Evolutionary conservation across 2,888 invertebrate genomes (phyloP).

Genomic region (Eucera pruinosa): DNA sequence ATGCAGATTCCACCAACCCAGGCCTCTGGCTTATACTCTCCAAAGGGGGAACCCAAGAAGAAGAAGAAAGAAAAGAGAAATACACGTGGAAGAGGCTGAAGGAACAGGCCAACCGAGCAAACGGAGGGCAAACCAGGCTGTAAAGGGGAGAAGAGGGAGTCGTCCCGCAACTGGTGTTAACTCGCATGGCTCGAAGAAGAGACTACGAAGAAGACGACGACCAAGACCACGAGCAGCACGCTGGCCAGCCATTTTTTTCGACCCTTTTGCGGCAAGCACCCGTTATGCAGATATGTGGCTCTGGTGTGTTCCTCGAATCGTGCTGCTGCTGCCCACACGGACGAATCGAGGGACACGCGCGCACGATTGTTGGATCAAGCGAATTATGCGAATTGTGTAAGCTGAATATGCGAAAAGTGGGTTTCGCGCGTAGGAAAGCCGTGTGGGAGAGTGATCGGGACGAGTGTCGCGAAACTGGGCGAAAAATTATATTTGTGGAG

Average conservation of each 20-base stretch:
- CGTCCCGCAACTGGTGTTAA: slow-evolving; percentile 65
- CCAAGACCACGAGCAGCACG: slow-evolving; percentile 57
- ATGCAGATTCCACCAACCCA: slow-evolving; percentile 60
- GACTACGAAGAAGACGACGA: slow-evolving; percentile 46
- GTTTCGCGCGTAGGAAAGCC: slow-evolving; percentile 52
- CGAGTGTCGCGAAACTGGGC: slow-evolving; percentile 28
- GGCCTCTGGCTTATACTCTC: background rate
- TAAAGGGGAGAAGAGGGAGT: slow-evolving; percentile 20
- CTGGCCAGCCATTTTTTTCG: slow-evolving; percentile 60
- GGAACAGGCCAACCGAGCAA: slow-evolving; percentile 32
- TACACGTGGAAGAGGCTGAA: slow-evolving; percentile 22
- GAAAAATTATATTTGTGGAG: too few relatives aligned
- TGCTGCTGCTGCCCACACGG: slow-evolving; percentile 45
- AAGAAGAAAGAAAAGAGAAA: slow-evolving; percentile 11
- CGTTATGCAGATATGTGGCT: slow-evolving; percentile 64
- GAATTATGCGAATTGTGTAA: slow-evolving; percentile 69
- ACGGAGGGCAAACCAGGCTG: slow-evolving; percentile 29
- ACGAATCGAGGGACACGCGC: slow-evolving; percentile 2
- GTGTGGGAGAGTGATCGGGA: slow-evolving; percentile 29
- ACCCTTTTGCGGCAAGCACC: slow-evolving; percentile 63
- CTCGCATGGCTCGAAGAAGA: slow-evolving; percentile 48
- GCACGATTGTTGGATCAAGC: slow-evolving; percentile 16
- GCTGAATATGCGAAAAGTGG: slow-evolving; percentile 53
- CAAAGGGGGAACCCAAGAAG: background rate
- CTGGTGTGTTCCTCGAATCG: slow-evolving; percentile 63